Conservation (phyloP, 2,113 vertebrate genomes). For the Microcebus tavaratra region DNA sequence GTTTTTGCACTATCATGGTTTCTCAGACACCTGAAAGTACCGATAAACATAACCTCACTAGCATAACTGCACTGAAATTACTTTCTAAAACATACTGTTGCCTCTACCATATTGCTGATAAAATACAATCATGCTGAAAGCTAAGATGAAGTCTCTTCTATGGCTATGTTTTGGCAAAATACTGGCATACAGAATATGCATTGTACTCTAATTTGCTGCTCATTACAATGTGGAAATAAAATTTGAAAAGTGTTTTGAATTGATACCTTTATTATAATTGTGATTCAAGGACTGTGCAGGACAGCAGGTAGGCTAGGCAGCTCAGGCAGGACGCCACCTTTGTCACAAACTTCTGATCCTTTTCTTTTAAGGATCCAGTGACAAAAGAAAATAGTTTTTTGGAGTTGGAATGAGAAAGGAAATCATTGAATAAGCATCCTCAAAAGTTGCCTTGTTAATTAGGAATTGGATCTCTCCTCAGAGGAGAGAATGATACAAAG, state of each 20-base stretch:
- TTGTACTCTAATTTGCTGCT: neutral
- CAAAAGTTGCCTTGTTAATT: neutral
- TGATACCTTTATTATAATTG: neutral
- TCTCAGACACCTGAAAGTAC: neutral
- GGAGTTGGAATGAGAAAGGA: neutral
- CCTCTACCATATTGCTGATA: neutral
- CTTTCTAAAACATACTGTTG: neutral
- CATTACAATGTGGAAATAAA: neutral
- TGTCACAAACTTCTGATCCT: neutral
- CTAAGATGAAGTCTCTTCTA: neutral
- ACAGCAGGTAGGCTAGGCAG: neutral
- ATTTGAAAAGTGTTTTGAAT: neutral
- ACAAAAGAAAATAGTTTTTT: neutral
- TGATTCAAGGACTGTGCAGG: neutral
- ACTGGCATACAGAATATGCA: neutral
- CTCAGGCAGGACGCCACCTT: neutral
- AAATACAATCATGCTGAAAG: neutral
- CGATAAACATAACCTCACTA: neutral
- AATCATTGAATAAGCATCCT: neutral
- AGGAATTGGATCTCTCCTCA: neutral
- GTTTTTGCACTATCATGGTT: neutral
- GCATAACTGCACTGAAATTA: neutral
- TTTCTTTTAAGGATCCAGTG: slow-evolving; percentile 23
- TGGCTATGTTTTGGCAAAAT: neutral
- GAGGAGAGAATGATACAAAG: neutral